These are phyloP conservation scores for Nyctibius grandis DNA, from an alignment of 2,797 vertebrate genomes.

Conservation along the genomic window DNA sequence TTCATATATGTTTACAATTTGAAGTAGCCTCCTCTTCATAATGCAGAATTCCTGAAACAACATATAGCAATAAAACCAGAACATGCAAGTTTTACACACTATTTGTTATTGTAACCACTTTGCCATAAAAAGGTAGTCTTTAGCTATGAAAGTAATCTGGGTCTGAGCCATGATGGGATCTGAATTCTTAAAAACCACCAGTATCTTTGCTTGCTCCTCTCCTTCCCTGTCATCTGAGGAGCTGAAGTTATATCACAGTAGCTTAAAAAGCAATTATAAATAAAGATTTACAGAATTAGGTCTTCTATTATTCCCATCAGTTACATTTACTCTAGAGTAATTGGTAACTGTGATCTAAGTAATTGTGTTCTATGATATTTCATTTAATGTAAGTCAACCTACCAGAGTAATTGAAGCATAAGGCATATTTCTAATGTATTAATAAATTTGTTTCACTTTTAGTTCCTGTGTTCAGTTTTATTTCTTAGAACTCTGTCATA, in stretches of 20 bases:
- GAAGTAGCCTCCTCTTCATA: background rate
- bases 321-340: background rate
- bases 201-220: background rate
- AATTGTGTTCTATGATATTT: background rate
- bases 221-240: background rate
- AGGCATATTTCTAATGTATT: background rate
- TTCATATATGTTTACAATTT: background rate
- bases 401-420: background rate
- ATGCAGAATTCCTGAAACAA: background rate
- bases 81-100: background rate
- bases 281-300: background rate
- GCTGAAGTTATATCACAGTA: background rate
- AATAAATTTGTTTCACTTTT: background rate
- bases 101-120: background rate
- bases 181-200: background rate
- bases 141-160: background rate
- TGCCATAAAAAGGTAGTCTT: background rate
- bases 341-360: background rate
- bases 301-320: background rate
- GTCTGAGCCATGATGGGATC: background rate
- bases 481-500: background rate
- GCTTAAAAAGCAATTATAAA: background rate
- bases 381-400: background rate
- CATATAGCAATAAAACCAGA: accelerated
- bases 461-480: background rate